These are phyloP conservation scores for Papilio elwesi DNA, from an alignment of 2,888 invertebrate species.

Conservation along the genomic window DNA sequence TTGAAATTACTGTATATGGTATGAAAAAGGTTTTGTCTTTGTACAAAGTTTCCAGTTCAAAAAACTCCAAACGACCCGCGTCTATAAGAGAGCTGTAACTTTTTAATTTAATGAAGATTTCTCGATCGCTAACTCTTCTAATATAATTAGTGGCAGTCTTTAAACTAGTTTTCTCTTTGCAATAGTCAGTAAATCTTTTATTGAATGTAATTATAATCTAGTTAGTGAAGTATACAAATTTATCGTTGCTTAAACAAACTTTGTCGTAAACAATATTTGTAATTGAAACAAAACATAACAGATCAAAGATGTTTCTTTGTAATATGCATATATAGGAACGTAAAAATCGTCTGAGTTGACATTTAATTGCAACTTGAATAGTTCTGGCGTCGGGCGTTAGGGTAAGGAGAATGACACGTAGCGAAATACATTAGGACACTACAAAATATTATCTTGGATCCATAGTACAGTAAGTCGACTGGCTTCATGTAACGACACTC, in stretches of 20 bases:
- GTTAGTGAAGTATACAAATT: not conserved
- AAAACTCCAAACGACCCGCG: not conserved
- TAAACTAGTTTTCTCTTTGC: constrained; percentile 10
- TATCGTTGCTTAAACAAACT: not conserved
- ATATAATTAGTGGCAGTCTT: constrained; percentile 6
- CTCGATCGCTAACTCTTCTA: not conserved
- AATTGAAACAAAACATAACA: too few relatives aligned
- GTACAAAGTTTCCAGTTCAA: not conserved
- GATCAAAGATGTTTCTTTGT: too few relatives aligned
- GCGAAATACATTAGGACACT: too few relatives aligned
- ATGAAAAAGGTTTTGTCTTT: not conserved
- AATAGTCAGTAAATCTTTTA: not conserved
- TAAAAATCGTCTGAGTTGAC: too few relatives aligned
- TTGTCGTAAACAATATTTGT: not conserved
- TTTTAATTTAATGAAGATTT: constrained; percentile 1
- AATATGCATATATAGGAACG: too few relatives aligned
- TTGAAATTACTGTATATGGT: not conserved
- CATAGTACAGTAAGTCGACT: too few relatives aligned
- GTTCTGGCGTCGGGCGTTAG: too few relatives aligned
- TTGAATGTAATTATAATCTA: not conserved
- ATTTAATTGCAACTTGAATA: too few relatives aligned
- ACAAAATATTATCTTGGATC: too few relatives aligned
- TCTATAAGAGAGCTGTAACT: constrained; percentile 1
- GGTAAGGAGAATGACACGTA: too few relatives aligned
- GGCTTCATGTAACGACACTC: too few relatives aligned